A percentile compares a stretch with the other conserved stretches of the same genome.
phyloP scores from a whole-genome alignment of 2,888 invertebrate species.

The Drosophila pseudotakahashii region DNA sequence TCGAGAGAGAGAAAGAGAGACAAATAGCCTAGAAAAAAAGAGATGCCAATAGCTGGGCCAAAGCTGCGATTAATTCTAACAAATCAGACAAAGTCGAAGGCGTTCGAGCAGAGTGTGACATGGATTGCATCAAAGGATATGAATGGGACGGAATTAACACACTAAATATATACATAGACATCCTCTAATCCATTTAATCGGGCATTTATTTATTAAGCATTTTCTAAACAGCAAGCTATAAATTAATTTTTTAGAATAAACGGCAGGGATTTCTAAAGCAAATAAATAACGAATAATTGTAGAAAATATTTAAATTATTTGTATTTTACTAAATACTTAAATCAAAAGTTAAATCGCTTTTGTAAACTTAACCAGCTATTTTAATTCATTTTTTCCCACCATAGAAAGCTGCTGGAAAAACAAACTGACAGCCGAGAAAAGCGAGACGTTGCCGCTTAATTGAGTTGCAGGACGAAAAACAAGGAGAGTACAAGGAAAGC shows the following conservation, averaged over 20 bases:
- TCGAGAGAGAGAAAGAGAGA: slow-evolving; percentile 1
- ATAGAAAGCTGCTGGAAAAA: slow-evolving; percentile 8
- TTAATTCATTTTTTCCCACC: not conserved
- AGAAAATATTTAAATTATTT: not conserved
- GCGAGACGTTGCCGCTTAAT: slow-evolving; percentile 5
- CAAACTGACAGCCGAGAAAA: slow-evolving; percentile 3
- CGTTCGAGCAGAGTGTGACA: slow-evolving; percentile 15
- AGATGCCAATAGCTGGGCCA: slow-evolving; percentile 8
- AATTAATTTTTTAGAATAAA: not conserved
- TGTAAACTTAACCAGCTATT: not conserved
- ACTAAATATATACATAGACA: not conserved
- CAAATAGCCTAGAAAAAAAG: slow-evolving; percentile 3
- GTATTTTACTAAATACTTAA: too few relatives aligned
- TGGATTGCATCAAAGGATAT: slow-evolving; percentile 13
- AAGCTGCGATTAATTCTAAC: slow-evolving; percentile 29
- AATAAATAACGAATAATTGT: too few relatives aligned
- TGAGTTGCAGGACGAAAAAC: slow-evolving; percentile 17
- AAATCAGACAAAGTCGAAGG: slow-evolving; percentile 9
- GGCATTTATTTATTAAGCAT: not conserved
- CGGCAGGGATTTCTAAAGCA: too few relatives aligned
- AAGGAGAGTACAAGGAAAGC: slow-evolving; percentile 1
- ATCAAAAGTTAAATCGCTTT: too few relatives aligned
- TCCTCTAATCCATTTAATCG: not conserved
- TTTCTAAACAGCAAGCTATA: not conserved
- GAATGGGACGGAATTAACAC: not conserved